A percentile compares a stretch with the other conserved stretches of the same genome.
Evolutionary conservation across 2,113 vertebrate species (phyloP).

Genomic region (Cebidichthys violaceus): DNA sequence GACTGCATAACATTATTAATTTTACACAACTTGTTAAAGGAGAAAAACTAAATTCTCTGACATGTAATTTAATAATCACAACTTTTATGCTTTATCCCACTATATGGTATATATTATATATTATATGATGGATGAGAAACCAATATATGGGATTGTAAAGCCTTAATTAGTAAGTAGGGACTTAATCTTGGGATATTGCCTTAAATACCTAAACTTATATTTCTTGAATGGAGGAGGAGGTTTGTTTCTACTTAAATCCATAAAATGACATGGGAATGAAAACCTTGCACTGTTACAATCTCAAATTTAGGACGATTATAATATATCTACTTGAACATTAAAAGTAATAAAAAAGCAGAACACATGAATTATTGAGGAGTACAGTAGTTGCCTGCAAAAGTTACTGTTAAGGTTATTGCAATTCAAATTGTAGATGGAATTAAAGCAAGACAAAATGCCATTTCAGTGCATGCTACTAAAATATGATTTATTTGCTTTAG

Average conservation of each 20-base stretch:
- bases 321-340: background rate
- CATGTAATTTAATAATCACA: background rate
- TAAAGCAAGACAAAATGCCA: background rate
- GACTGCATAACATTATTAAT: background rate
- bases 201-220: background rate
- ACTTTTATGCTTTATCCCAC: background rate
- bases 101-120: background rate
- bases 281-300: background rate
- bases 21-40: background rate
- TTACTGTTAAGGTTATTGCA: background rate
- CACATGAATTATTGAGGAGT: background rate
- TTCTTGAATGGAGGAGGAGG: background rate
- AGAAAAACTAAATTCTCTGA: background rate
- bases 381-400: background rate
- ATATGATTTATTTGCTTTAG: background rate
- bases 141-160: background rate
- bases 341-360: background rate
- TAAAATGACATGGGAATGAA: background rate
- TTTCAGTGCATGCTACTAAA: constrained; percentile 4
- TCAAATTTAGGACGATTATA: background rate
- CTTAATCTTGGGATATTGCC: background rate
- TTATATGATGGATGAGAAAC: background rate
- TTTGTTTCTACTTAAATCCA: background rate
- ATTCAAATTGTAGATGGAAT: background rate
- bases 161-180: background rate